Percentiles rank a stretch among this genome's conserved stretches.
phyloP scores from a whole-genome alignment of 1,140 invertebrate species.

The Oreohelix idahoensis region DNA sequence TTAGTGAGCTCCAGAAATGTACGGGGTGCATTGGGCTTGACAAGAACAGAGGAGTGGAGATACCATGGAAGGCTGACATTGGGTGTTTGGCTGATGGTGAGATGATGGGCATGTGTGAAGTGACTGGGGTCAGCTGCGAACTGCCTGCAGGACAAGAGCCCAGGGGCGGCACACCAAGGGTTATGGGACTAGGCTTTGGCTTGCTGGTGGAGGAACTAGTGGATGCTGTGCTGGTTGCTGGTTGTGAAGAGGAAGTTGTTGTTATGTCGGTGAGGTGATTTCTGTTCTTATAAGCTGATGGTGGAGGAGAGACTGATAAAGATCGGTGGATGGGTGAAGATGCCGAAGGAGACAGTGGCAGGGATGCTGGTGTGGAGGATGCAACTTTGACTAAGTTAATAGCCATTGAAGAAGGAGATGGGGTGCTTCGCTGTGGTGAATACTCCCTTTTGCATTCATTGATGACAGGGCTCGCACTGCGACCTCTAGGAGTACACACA shows the following conservation, averaged over 20 bases:
- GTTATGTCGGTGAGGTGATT: background rate
- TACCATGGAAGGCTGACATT: slow-evolving; percentile 35
- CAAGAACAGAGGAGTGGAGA: slow-evolving; percentile 58
- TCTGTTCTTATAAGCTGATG: slow-evolving; percentile 12
- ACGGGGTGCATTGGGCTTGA: slow-evolving; percentile 62
- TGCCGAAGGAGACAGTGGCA: background rate
- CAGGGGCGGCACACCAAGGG: slow-evolving; percentile 40
- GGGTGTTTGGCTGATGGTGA: slow-evolving; percentile 50
- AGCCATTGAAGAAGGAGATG: slow-evolving; percentile 13
- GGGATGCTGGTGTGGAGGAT: background rate
- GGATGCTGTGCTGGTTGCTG: background rate
- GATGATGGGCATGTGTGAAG: slow-evolving; percentile 41
- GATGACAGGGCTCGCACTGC: slow-evolving; percentile 27
- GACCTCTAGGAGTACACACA: slow-evolving; percentile 22
- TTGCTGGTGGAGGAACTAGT: slow-evolving; percentile 38
- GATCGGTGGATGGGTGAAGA: background rate
- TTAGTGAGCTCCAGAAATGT: slow-evolving; percentile 68
- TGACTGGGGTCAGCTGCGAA: slow-evolving; percentile 36
- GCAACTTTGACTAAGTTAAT: slow-evolving; percentile 30
- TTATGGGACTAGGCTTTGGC: slow-evolving; percentile 57
- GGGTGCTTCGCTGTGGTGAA: slow-evolving; percentile 26
- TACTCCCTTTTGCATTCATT: background rate
- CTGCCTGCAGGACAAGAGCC: slow-evolving; percentile 22
- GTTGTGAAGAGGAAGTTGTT: background rate
- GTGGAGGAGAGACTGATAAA: background rate